phyloP scores from a whole-genome alignment of 2,888 invertebrate genomes.

The Morinoia aosen region DNA sequence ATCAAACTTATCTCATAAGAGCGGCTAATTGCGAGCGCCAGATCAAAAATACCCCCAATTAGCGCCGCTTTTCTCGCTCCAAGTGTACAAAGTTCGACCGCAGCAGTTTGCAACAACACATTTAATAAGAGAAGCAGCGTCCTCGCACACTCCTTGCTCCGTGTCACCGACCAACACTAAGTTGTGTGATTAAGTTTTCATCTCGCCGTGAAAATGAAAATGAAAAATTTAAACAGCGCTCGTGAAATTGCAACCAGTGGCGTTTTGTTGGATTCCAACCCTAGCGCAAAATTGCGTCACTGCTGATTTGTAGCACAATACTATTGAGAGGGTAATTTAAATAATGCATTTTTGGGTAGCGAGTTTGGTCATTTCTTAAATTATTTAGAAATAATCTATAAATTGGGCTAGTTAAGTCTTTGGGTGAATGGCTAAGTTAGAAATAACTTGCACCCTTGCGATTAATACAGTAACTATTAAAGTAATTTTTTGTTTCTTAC shows the following conservation, averaged over 20 bases:
- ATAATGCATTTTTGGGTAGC: background rate
- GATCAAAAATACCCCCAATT: conserved; percentile 10
- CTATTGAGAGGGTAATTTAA: background rate
- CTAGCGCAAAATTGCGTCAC: background rate
- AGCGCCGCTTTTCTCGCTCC: conserved; percentile 9
- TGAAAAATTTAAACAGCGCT: background rate
- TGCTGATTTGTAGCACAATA: background rate
- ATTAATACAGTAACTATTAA: background rate
- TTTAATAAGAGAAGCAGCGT: background rate
- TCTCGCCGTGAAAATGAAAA: background rate
- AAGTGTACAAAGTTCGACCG: conserved; percentile 35
- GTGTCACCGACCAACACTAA: background rate
- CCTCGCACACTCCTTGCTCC: background rate
- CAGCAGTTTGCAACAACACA: conserved; percentile 29
- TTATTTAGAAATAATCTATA: background rate
- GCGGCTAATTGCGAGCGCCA: conserved; percentile 18
- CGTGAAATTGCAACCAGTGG: background rate
- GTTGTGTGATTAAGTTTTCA: background rate
- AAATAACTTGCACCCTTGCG: background rate
- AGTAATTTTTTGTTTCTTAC: background rate
- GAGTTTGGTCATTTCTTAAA: background rate
- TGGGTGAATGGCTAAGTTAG: background rate
- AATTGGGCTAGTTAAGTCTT: background rate
- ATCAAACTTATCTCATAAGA: conserved; percentile 29
- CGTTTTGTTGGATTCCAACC: background rate